Conservation (phyloP, 2,113 vertebrate species). For the Thunnus thynnus region DNA sequence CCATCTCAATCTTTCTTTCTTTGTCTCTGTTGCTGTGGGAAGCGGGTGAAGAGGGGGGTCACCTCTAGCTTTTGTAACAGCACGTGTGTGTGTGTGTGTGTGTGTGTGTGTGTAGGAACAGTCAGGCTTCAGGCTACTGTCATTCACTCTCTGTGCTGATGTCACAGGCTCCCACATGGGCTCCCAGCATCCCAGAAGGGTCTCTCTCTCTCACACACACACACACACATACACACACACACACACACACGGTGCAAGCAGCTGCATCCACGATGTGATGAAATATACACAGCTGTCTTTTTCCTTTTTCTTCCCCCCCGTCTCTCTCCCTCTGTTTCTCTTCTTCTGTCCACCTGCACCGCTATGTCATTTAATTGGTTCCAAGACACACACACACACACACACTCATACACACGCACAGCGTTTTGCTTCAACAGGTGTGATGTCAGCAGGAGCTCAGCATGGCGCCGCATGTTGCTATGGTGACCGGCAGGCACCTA, state of each 20-base stretch:
- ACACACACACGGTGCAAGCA: conserved; percentile 5
- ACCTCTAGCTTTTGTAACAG: conserved; percentile 21
- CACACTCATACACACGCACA: conserved; percentile 26
- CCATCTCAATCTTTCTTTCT: neutral
- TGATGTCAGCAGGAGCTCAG: conserved; percentile 80
- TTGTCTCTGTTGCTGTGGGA: conserved; percentile 20
- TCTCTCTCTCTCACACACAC: neutral
- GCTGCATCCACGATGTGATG: conserved; percentile 38
- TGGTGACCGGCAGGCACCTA: conserved; percentile 76
- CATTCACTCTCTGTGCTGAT: conserved; percentile 59
- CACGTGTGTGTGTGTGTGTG: conserved; percentile 13
- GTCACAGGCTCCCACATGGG: conserved; percentile 48
- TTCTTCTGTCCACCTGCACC: conserved; percentile 49
- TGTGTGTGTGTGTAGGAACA: neutral
- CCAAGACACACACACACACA: conserved; percentile 19
- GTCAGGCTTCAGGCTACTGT: conserved; percentile 36
- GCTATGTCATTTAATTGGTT: conserved; percentile 59
- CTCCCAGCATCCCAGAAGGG: conserved; percentile 4
- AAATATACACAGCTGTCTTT: conserved; percentile 46
- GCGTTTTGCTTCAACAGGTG: conserved; percentile 74
- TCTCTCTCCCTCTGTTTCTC: neutral
- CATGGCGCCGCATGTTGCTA: conserved; percentile 79
- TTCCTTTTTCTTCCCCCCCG: neutral
- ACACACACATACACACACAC: conserved; percentile 32
- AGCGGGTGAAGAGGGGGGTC: neutral